Evolutionary conservation across 2,888 invertebrate species (phyloP).

Genomic region (Epinotia nisella): DNA sequence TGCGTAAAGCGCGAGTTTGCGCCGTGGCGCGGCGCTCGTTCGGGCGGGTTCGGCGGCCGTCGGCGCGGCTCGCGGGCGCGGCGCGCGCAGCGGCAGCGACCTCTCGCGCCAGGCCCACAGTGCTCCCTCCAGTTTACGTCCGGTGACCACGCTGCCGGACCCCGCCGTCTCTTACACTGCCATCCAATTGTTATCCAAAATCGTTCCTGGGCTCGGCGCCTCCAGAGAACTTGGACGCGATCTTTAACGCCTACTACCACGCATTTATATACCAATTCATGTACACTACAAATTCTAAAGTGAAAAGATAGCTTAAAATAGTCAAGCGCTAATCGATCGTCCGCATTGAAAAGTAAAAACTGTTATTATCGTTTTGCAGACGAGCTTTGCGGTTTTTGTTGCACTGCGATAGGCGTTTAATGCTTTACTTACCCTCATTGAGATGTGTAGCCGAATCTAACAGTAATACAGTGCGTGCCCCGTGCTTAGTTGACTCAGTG

Average conservation of each 20-base stretch:
- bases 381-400: slow-evolving; percentile 74
- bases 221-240: slow-evolving; percentile 69
- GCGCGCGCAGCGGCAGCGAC: slow-evolving; percentile 63
- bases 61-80: slow-evolving; percentile 65
- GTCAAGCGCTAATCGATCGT: slow-evolving; percentile 79
- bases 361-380: slow-evolving; percentile 75
- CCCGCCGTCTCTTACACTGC: slow-evolving; percentile 78
- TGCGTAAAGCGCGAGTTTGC: slow-evolving; percentile 36
- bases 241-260: slow-evolving; percentile 55
- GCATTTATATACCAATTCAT: slow-evolving; percentile 53
- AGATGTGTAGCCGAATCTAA: slow-evolving; percentile 13
- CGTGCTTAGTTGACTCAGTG: slow-evolving; percentile 81
- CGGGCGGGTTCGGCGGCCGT: slow-evolving; percentile 26
- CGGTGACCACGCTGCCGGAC: slow-evolving; percentile 77
- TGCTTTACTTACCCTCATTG: slow-evolving; percentile 56
- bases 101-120: slow-evolving; percentile 77
- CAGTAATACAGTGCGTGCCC: slow-evolving; percentile 67
- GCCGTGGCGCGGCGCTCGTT: slow-evolving; percentile 14
- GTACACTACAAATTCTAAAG: slow-evolving; percentile 59
- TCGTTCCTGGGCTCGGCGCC: slow-evolving; percentile 73
- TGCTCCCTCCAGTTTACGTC: slow-evolving; percentile 72
- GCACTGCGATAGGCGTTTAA: slow-evolving; percentile 64
- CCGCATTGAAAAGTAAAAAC: slow-evolving; percentile 79
- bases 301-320: slow-evolving; percentile 65
- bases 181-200: slow-evolving; percentile 77